These are phyloP conservation scores for Hyles euphorbiae DNA, from an alignment of 1,140 invertebrate species.

Conservation along the genomic window DNA sequence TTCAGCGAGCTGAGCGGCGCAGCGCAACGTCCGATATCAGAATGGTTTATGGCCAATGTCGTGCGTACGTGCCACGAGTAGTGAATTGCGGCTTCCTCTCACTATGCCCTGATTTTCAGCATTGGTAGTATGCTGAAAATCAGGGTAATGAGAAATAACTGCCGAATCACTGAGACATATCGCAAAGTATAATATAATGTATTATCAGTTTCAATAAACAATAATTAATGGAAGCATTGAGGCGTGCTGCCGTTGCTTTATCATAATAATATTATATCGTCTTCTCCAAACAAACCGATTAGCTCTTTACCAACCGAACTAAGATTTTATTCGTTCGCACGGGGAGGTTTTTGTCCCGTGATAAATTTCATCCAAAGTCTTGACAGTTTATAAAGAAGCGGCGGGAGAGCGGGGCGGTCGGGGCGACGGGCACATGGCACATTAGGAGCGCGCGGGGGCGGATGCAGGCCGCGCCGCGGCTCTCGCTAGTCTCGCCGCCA, in stretches of 20 bases:
- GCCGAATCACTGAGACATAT: no score
- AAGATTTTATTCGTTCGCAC: no score
- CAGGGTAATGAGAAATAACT: no score
- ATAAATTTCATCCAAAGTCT: slow-evolving; percentile 35
- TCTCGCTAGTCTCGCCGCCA: slow-evolving; percentile 8
- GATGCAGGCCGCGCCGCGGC: slow-evolving; percentile 32
- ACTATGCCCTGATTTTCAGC: slow-evolving; percentile 37
- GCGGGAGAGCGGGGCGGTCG: slow-evolving; percentile 35
- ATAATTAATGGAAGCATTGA: no score
- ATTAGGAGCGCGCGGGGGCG: slow-evolving; percentile 34
- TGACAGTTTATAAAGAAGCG: slow-evolving; percentile 11
- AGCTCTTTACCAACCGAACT: no score
- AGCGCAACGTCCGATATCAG: slow-evolving; percentile 47
- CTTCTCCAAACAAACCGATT: no score
- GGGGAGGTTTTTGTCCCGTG: slow-evolving; percentile 4
- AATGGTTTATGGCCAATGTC: slow-evolving; percentile 54
- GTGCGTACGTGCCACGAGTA: slow-evolving; percentile 42
- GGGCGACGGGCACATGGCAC: slow-evolving; percentile 34
- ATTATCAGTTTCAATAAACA: no score
- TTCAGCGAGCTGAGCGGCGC: slow-evolving; percentile 28
- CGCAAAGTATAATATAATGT: no score
- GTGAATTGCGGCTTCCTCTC: slow-evolving; percentile 26
- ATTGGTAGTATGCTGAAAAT: no score
- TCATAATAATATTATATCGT: no score
- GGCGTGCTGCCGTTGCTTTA: no score